Conservation (phyloP, 2,113 vertebrate species). For the Tauraco erythrolophus region DNA sequence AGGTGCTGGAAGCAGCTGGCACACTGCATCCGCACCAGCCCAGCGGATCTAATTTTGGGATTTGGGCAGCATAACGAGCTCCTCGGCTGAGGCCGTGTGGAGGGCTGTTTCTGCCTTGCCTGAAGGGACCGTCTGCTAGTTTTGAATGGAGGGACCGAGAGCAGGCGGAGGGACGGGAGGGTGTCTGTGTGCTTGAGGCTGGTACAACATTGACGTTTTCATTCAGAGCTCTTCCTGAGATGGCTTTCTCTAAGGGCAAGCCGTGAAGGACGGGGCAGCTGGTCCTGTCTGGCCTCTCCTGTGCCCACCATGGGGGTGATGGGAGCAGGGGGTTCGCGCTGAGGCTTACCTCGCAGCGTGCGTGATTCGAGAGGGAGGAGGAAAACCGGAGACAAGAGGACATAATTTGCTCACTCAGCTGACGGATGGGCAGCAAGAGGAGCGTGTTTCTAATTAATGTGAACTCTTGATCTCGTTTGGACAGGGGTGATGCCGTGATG, state of each 20-base stretch:
- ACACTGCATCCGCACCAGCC: accelerated
- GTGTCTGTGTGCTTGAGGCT: accelerated
- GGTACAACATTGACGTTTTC: neutral
- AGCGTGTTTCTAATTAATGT: neutral
- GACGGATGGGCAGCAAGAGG: neutral
- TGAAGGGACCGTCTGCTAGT: neutral
- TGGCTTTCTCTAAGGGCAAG: accelerated
- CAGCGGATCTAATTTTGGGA: neutral
- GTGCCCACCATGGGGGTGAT: neutral
- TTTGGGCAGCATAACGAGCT: neutral
- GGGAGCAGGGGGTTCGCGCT: accelerated
- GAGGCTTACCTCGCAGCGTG: accelerated
- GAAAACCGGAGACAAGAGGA: neutral
- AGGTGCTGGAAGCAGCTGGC: conserved; percentile 1
- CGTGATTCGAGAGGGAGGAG: neutral
- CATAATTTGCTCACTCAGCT: neutral
- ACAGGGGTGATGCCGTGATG: neutral
- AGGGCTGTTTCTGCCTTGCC: neutral
- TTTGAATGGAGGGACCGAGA: neutral
- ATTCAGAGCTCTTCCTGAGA: neutral
- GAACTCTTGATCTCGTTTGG: neutral
- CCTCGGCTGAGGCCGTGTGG: neutral
- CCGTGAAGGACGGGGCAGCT: neutral
- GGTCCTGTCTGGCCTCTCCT: neutral
- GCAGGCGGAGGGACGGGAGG: neutral